Conservation (phyloP, 1,140 invertebrate genomes). For the Battus philenor region DNA sequence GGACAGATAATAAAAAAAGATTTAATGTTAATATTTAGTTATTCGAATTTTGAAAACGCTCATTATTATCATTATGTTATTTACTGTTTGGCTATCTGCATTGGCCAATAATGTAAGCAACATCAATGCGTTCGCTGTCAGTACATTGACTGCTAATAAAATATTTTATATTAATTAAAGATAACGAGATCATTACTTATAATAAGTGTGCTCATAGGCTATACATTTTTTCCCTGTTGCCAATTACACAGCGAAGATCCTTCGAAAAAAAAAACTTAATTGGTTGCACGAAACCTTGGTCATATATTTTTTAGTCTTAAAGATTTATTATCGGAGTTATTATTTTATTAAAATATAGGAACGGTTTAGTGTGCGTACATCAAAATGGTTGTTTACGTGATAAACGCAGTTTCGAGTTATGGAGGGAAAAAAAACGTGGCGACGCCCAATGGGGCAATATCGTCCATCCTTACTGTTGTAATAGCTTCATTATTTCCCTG, state of each 20-base stretch:
- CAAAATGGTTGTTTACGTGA: slow-evolving; percentile 8
- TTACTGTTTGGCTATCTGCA: slow-evolving; percentile 1
- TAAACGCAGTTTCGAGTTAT: neutral
- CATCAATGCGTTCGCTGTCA: neutral
- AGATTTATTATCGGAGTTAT: too few species aligned
- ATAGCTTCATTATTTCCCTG: slow-evolving; percentile 35
- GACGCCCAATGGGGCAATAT: slow-evolving; percentile 10
- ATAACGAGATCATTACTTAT: too few species aligned
- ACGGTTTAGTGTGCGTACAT: neutral
- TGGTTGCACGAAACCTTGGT: too few species aligned
- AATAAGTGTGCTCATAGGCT: too few species aligned
- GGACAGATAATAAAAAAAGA: too few species aligned
- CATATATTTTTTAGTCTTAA: too few species aligned
- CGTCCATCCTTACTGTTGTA: slow-evolving; percentile 19
- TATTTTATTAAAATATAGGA: neutral
- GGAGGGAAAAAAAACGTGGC: slow-evolving; percentile 7
- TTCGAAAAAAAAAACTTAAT: neutral
- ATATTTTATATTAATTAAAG: neutral
- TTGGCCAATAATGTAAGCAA: slow-evolving; percentile 1
- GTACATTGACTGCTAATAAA: too few species aligned
- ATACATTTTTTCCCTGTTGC: too few species aligned
- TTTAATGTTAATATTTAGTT: too few species aligned
- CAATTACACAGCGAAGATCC: too few species aligned
- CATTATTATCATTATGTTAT: too few species aligned
- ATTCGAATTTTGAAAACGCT: too few species aligned